Evolutionary conservation across 1,140 invertebrate species (phyloP), one percentile per base, ranked within the genome.

Genomic region (Anadara kagoshimensis): DNA sequence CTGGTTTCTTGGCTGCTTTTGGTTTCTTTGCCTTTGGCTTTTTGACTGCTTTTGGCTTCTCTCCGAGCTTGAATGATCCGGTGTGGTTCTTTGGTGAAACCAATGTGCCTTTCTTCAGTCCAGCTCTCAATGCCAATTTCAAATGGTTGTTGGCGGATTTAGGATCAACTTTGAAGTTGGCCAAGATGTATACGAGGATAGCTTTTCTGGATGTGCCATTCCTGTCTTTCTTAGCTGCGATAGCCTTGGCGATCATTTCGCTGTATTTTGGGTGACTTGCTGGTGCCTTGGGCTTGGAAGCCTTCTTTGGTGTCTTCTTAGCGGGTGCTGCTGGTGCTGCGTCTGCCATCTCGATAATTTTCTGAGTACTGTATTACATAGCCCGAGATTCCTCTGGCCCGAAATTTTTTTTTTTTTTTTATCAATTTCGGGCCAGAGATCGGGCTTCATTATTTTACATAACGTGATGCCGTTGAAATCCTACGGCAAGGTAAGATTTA

Each of bases 161-260:
- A 59, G 88, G 81, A 43, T 77, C 65, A 44, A 83, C 86, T 41
- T 79, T 87, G 82, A 81, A 88, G 79, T 84, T 83, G 14, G 78
- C 69, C 18, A 77, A 26, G 61, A 88, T 88, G 78, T 88, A 89
- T 63, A 86, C 89, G 5, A 88, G 69, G 53, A 88, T 79, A 20
- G 87, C 87, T 44, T 84, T 82, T 36, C 85, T 74, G 8, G 79
- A 83, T 12, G 86, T 87, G 56, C 83, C 83, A 43, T 73, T 73
- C 26, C 81, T 70, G 63, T 85, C 84, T 58, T 80, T 82, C 73
- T 78, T 58, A 49, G 47, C 47, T 2, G 14, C 47, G 3, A 81
- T 68, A 14, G 74, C 78, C 44, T 67, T 69, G 29, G 57, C 67
- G 54, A 81, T 77, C 79, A 81, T 81, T 18, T 81, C 74, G 36